Evolutionary conservation across 2,797 vertebrate genomes (phyloP).

Genomic region (Tarsius wallacei): DNA sequence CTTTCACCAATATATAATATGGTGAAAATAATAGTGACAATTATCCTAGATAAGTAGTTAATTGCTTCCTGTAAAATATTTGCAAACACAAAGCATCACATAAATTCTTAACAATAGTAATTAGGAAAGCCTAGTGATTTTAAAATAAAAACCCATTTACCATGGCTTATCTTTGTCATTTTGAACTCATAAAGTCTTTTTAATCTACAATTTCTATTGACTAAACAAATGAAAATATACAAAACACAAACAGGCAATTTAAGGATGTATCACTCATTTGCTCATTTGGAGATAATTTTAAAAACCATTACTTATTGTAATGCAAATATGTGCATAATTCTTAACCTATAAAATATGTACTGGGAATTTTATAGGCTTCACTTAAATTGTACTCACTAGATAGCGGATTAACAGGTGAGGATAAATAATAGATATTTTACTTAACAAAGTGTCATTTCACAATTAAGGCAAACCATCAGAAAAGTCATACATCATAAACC

Average conservation of each 20-base stretch:
- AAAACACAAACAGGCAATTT: conserved; percentile 23
- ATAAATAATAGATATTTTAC: conserved; percentile 1
- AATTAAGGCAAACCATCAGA: background rate
- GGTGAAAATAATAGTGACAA: conserved; percentile 59
- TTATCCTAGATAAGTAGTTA: conserved; percentile 69
- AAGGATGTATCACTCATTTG: background rate
- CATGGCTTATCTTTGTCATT: conserved; percentile 42
- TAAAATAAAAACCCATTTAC: conserved; percentile 46
- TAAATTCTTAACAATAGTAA: conserved; percentile 75
- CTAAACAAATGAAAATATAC: background rate
- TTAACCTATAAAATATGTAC: conserved; percentile 36
- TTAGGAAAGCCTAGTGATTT: conserved; percentile 65
- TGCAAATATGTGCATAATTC: background rate
- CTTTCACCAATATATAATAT: conserved; percentile 31
- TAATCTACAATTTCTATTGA: background rate
- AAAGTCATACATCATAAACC: background rate
- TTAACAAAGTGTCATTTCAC: background rate
- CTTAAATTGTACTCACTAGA: background rate
- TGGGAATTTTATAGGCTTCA: background rate
- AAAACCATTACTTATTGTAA: background rate
- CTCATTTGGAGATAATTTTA: background rate
- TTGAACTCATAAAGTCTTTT: conserved; percentile 20
- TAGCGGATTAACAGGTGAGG: background rate
- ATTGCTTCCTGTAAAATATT: conserved; percentile 65
- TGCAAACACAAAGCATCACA: conserved; percentile 56